phyloP scores from a whole-genome alignment of 2,797 vertebrate genomes.

The Myiotriccus ornatus region DNA sequence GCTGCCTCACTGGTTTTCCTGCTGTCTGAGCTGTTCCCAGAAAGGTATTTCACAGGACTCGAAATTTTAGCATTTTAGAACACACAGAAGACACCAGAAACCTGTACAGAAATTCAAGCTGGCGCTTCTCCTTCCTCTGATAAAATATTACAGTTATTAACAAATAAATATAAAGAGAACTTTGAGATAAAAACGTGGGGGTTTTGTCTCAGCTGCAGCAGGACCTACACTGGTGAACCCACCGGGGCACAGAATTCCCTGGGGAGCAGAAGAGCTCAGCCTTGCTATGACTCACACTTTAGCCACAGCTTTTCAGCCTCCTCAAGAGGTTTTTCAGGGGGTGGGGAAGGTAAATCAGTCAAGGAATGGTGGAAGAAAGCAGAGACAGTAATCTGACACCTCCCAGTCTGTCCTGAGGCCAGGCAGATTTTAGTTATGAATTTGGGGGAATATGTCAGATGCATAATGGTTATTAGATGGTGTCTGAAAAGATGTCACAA shows the following conservation, averaged over 20 bases:
- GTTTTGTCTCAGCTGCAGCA: background rate
- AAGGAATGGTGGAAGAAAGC: constrained; percentile 42
- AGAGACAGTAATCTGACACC: constrained; percentile 43
- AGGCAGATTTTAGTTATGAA: constrained; percentile 9
- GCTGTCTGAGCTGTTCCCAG: background rate
- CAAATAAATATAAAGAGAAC: background rate
- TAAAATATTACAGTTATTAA: background rate
- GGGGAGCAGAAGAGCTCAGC: background rate
- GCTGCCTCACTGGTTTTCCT: background rate
- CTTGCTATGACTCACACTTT: constrained; percentile 45
- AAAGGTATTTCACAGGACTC: background rate
- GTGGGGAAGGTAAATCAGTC: constrained; percentile 56
- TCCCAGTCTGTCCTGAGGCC: constrained; percentile 12
- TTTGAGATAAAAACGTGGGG: fast-evolving
- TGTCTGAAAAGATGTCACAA: background rate
- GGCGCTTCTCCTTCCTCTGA: background rate
- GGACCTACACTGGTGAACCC: background rate
- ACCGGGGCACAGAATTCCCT: background rate
- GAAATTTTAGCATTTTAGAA: background rate
- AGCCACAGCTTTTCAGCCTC: constrained; percentile 24
- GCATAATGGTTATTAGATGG: background rate
- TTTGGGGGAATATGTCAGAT: background rate
- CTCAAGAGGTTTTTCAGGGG: constrained; percentile 33
- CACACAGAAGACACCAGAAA: background rate
- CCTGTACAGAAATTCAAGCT: background rate